Base-by-base conservation (phyloP, 2,113 vertebrate genomes). In the Gobio gobio region DNA sequence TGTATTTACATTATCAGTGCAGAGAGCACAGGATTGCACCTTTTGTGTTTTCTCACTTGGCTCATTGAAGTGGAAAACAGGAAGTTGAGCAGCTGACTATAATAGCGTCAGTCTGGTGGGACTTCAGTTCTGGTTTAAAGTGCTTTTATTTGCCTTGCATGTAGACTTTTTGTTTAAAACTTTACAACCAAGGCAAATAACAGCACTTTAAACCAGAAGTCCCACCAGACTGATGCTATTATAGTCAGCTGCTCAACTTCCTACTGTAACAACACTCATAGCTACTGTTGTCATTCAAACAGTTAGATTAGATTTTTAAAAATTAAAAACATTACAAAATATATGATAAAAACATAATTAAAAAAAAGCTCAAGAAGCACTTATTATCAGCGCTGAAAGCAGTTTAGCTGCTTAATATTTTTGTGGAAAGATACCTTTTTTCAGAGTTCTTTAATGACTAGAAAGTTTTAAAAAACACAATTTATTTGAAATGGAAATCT, bases 31-130 rank as follows among this genome's bases (percentile, higher is more conserved):
- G 79, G 26, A 68, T 49, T 68, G 45, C 47, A 51, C 16, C 45
- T 36, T 81, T 51, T 81, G 78, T 66, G 61, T 51, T 58, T 63
- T 45, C 58, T 26, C 77, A 12, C 77, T 80, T 80, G 78, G 78
- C 78, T 80, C 58, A 80, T 63, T 63, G 78, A 68, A 81, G 61
- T 81, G 61, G 79, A 81, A 81, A 81, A 81, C 79, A 81, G 63
- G 79, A 81, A 81, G 79, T 68, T 68, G 43, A 81, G 47, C 79
- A 36, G 63, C 45, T 81, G 79, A 81, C 61, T 81, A 22, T 81
- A 54, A 68, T 49, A 51, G 79, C 10, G 5, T 7, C 79, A 49
- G 79, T 81, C 79, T 81, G 63, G 61, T 66, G 43, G 79, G 79
- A 81, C 45, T 66, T 66, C 24, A 6, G 45, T 61, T 79, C 56